Evolutionary conservation across 2,113 vertebrate genomes (phyloP), one percentile per base, ranked within the genome.

Genomic region (Quiscalus mexicanus): DNA sequence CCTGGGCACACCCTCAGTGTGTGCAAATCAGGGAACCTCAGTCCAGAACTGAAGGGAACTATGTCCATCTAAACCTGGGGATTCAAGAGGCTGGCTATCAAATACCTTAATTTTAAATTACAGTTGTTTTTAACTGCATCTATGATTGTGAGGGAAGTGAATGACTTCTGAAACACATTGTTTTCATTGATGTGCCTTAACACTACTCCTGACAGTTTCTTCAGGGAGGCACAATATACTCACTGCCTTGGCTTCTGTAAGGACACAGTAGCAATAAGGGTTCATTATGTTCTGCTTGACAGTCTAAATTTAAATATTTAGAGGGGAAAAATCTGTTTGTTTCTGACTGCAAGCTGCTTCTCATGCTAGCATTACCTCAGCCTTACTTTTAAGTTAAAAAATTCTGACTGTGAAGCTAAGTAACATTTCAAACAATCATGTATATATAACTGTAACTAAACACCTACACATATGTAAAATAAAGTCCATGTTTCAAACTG

Each of bases 341-440:
- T 90, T 89, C 71, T 81, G 35, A 84, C 41, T 77, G 47, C 58
- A 55, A 65, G n/a, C 31, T 87, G 59, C 68, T 77, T 42, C 11
- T 55, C 62, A 65, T 31, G 35, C 23, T 79, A 53, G 22, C 2
- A 4, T 31, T 79, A 90, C 15, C 20, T 93, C 76, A 88, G 63
- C 64, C 75, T 92, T 86, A 68, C 65, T 88, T 92, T 92, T 88
- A 65, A 23, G 21, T 93, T 90, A 89, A 33, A 56, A 79, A 94
- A 58, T 77, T 88, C 50, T 81, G 83, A 87, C 42, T 77, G 63
- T 30, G 80, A 69, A 63, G 39, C 30, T 84, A 70, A 94, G 93
- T 67, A 87, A 67, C 21, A 7, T 79, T 78, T 94, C 31, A 87
- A 93, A 92, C 42, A 89, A 13, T 53, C 23, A 56, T 45, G 13